Evolutionary conservation across 2,888 invertebrate species (phyloP).

Genomic region (Perizoma flavofasciatum): DNA sequence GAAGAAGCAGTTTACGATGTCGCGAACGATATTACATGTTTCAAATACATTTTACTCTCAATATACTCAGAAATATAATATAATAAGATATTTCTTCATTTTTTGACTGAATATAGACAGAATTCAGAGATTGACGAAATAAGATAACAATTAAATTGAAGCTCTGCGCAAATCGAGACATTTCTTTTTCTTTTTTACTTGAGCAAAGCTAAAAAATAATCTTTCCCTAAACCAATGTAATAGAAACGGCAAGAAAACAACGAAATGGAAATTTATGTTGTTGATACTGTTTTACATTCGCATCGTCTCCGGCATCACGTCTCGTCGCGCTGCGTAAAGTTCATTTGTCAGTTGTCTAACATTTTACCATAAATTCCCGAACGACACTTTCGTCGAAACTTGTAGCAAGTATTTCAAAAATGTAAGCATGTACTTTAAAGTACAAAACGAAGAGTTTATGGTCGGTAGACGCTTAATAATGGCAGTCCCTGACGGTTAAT

Average conservation of each 20-base stretch:
- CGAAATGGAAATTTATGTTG: slow-evolving; percentile 54
- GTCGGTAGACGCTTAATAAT: slow-evolving; percentile 44
- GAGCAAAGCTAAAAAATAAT: slow-evolving; percentile 33
- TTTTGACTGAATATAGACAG: slow-evolving; percentile 9
- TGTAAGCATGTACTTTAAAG: slow-evolving; percentile 44
- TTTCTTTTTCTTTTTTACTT: slow-evolving; percentile 28
- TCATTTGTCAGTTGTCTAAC: slow-evolving; percentile 68
- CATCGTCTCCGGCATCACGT: slow-evolving; percentile 61
- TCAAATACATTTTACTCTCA: slow-evolving; percentile 22
- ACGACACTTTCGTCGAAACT: slow-evolving; percentile 53
- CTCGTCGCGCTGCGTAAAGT: slow-evolving; percentile 63
- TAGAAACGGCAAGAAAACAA: slow-evolving; percentile 50
- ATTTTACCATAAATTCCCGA: slow-evolving; percentile 60
- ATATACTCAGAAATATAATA: slow-evolving; percentile 22
- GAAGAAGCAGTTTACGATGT: slow-evolving; percentile 45
- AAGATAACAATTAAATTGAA: slow-evolving; percentile 13
- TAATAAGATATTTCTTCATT: slow-evolving; percentile 26
- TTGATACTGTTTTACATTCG: slow-evolving; percentile 67
- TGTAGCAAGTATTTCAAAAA: slow-evolving; percentile 52
- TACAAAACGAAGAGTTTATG: slow-evolving; percentile 43
- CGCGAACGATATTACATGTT: slow-evolving; percentile 30
- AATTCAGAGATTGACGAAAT: slow-evolving; percentile 7
- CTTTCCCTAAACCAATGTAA: slow-evolving; percentile 38
- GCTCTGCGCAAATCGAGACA: slow-evolving; percentile 20
- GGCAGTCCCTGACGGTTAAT: slow-evolving; percentile 40